Evolutionary conservation across 2,113 vertebrate species (phyloP), one percentile per base, ranked within the genome.

Genomic region (Austrofundulus limnaeus): DNA sequence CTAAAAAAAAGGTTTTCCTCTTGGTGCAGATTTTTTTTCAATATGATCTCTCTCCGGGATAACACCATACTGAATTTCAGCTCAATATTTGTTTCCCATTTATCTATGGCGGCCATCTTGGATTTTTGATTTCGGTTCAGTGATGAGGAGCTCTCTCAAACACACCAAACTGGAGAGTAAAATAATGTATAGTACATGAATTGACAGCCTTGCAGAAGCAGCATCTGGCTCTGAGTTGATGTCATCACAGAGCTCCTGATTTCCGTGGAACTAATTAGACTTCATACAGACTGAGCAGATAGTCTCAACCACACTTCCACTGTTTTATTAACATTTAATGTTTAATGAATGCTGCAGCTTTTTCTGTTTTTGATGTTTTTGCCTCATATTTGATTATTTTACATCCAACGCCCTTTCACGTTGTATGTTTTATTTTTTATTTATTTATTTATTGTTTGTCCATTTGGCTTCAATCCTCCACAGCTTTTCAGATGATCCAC

Each of bases 221-320:
- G 58, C 5, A 57, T 61, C 25, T 42, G 20, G 15, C 31, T 50
- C 63, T 16, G 46, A 15, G 2, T 34, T 67, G 70, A 65, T 15
- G 16, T 57, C 25, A 58, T 54, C 42, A 38, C 10, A 5, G n/a
- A 45, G 46, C 55, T 6, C 77, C 41, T 37, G 61, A 74, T 77
- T 39, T 67, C 37, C 66, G 13, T 47, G 43, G 38, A 57, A 49
- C 13, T 68, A 71, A 66, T 82, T 77, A 49, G 20, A 42, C 23
- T 59, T 23, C 49, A n/a, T 19, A 60, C 61, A 46, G 17, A 76
- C 23, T 42, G 25, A 55, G 49, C 69, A 79, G 61, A 66, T 67
- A 50, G 59, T 47, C 39, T 61, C 25, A 56, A 37, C 53, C 13
- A 24, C 58, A 57, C 58, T 65, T 51, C 37, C 45, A 24, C 51